A percentile compares a stretch with the other conserved stretches of the same genome.
Conservation (phyloP, 2,113 vertebrate genomes). For the Lampris megalopsis region DNA sequence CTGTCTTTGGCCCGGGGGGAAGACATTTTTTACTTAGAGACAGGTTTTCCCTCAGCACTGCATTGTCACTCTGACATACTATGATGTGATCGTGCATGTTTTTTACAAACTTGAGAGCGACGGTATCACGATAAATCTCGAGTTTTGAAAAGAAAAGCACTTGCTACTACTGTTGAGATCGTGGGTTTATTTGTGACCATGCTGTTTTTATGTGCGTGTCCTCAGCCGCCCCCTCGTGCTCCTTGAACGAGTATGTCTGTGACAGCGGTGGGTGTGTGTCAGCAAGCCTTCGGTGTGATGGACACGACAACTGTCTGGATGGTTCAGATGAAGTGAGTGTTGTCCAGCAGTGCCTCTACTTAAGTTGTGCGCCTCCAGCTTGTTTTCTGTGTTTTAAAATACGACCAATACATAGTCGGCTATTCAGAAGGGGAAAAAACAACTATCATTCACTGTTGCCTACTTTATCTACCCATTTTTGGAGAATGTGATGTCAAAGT, state of each 20-base stretch:
- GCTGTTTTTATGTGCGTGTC: not conserved
- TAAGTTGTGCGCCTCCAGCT: not conserved
- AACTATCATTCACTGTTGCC: too few species aligned
- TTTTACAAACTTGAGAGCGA: too few species aligned
- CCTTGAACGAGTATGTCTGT: constrained; percentile 94
- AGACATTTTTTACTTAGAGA: not conserved
- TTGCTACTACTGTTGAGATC: not conserved
- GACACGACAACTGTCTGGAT: constrained; percentile 93
- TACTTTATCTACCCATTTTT: too few species aligned
- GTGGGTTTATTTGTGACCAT: not conserved
- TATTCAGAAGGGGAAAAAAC: not conserved
- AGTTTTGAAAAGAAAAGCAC: not conserved
- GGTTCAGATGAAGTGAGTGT: constrained; percentile 94
- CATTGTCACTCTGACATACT: not conserved
- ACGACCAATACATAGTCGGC: not conserved
- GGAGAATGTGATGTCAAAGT: too few species aligned
- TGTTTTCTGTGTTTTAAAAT: not conserved
- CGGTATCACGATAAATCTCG: too few species aligned
- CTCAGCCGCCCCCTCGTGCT: constrained; percentile 91
- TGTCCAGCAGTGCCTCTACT: not conserved
- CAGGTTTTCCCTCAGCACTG: not conserved
- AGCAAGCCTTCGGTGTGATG: constrained; percentile 92
- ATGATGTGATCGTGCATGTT: not conserved
- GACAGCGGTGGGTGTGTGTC: constrained; percentile 91
- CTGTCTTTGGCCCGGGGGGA: constrained; percentile 12